These are phyloP conservation scores for Zoroaster sp. DNA, from an alignment of 53 echinoderm and acorn worm genomes.

Conservation along the genomic window DNA sequence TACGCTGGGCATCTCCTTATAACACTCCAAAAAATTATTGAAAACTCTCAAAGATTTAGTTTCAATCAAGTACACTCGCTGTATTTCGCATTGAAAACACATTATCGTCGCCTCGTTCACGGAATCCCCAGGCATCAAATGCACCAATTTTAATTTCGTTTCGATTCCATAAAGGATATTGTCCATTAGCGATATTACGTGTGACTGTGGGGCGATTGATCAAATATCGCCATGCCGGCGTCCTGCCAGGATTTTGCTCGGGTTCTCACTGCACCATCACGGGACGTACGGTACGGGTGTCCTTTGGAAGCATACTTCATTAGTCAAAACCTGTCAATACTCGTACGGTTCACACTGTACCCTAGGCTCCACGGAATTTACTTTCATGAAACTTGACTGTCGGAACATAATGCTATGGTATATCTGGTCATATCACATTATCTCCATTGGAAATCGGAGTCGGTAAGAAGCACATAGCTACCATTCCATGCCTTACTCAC, in stretches of 20 bases:
- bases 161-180: background rate
- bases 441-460: too few species aligned
- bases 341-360: too few species aligned
- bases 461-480: too few species aligned
- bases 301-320: too few species aligned
- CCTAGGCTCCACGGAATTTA: too few species aligned
- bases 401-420: too few species aligned
- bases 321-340: too few species aligned
- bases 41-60: background rate
- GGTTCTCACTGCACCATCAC: too few species aligned
- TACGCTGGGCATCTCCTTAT: background rate
- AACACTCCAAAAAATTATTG: background rate
- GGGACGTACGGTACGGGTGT: too few species aligned
- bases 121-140: constrained; percentile 1
- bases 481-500: too few species aligned
- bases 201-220: background rate
- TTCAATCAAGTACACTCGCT: background rate
- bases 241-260: background rate
- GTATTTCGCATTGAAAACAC: background rate
- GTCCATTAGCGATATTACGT: constrained; percentile 20
- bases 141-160: constrained; percentile 15
- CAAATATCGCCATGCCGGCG: background rate
- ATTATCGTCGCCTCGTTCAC: background rate
- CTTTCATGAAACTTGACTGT: too few species aligned
- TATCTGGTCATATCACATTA: too few species aligned